These are phyloP conservation scores for Eupleurogrammus muticus DNA, from an alignment of 2,797 vertebrate species.

Conservation along the genomic window DNA sequence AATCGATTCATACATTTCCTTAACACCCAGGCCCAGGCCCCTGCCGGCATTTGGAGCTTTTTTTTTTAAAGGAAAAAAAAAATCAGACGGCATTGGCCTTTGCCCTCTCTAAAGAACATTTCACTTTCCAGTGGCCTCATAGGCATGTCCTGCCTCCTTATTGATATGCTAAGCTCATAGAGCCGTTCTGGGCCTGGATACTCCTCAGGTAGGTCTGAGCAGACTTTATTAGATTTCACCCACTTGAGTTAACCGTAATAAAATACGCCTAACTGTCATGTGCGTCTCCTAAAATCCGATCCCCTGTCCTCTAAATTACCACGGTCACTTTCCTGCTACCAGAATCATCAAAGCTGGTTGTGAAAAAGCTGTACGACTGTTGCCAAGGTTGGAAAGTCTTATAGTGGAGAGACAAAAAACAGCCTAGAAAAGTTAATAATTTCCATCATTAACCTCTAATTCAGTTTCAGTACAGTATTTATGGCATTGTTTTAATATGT, in stretches of 20 bases:
- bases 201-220: constrained; percentile 16
- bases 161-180: constrained; percentile 56
- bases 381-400: not conserved
- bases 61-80: too few species aligned
- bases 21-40: constrained; percentile 50
- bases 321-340: constrained; percentile 21
- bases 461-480: not conserved
- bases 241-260: constrained; percentile 11
- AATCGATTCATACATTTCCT: constrained; percentile 73
- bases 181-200: constrained; percentile 12
- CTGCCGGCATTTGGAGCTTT: constrained; percentile 49
- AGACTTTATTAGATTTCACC: constrained; percentile 14
- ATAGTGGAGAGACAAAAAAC: not conserved
- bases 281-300: constrained; percentile 25
- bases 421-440: constrained; percentile 52
- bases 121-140: constrained; percentile 37
- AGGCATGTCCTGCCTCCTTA: constrained; percentile 35
- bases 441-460: constrained; percentile 25
- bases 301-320: constrained; percentile 15
- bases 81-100: constrained; percentile 58
- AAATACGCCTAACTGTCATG: constrained; percentile 15
- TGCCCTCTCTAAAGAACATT: constrained; percentile 46
- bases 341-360: constrained; percentile 13
- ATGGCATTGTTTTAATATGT: not conserved
- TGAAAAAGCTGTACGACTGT: constrained; percentile 1